Base-by-base conservation (phyloP, 1,140 invertebrate species). In the Saccostrea glomerata region DNA sequence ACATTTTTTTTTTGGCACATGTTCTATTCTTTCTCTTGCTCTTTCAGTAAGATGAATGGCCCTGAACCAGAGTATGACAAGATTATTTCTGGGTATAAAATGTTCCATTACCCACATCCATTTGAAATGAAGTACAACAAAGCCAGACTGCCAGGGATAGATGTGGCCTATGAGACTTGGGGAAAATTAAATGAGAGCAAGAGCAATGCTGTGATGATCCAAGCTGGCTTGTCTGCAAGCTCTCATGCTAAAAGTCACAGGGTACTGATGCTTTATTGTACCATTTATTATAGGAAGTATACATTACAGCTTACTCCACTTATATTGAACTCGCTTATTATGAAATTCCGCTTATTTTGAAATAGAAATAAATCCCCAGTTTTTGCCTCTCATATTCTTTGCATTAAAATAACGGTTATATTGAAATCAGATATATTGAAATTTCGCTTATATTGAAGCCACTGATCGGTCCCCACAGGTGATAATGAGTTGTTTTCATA, bases 91-190 rank as follows among this genome's bases (percentile, higher is more conserved):
- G 94, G 95, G 5, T 95, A 92, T 90, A 91, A 94, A 82, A 60
- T 92, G 0, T 94, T 93, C 85, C 88, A 73, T 40, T 83, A 90
- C 86, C 70, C 90, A 2, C 40, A 93, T 63, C 94, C 94, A 3
- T 95, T 95, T 87, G 63, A 89, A 47, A 73, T 95, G 23, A 94
- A 93, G 87, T 92, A 94, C 84, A 92, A 92, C 77, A 89, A 92
- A 12, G 92, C 92, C 2, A 85, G 93, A 0, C 70, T 95, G 13
- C 94, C 95, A 4, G 91, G 93, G 30, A 63, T 95, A 12, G 89
- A 94, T 1, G 82, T 95, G 7, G 95, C 94, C 0, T 95, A 95
- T 87, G 95, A 95, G 86, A 95, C 95, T 1, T 95, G 94, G 94
- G 95, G 95, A 36, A 84, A 92, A 70, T 90, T 95, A 30, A 95